Percentiles rank a stretch among this genome's conserved stretches.
These are phyloP conservation scores for Zosterops lateralis DNA, from an alignment of 2,113 vertebrate species.

Conservation along the genomic window DNA sequence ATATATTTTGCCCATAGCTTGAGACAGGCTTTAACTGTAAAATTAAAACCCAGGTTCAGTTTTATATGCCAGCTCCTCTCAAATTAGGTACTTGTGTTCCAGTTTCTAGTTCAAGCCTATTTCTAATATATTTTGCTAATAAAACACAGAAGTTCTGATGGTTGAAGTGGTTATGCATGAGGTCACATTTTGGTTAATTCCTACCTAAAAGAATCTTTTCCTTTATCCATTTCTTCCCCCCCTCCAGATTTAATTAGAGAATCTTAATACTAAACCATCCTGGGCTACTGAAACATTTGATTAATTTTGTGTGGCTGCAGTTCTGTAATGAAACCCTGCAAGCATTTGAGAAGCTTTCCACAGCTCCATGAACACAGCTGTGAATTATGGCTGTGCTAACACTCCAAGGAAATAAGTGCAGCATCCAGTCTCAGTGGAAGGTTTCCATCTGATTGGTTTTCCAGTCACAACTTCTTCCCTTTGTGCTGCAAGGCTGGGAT, in stretches of 20 bases:
- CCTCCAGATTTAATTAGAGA: neutral
- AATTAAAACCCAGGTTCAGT: neutral
- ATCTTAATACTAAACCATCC: neutral
- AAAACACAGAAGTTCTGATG: neutral
- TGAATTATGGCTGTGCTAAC: slow-evolving; percentile 31
- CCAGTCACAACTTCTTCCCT: neutral
- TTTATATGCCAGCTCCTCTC: neutral
- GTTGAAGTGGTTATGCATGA: neutral
- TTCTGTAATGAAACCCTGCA: slow-evolving; percentile 8
- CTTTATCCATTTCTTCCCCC: accelerated
- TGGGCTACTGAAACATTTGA: slow-evolving; percentile 11
- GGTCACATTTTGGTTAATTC: neutral
- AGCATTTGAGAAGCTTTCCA: neutral
- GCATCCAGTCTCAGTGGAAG: neutral
- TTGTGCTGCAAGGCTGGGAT: neutral
- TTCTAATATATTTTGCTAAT: neutral
- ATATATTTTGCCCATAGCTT: neutral
- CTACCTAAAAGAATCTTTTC: neutral
- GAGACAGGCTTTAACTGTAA: neutral
- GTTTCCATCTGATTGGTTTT: slow-evolving; percentile 16
- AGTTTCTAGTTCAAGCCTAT: neutral
- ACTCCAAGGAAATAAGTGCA: slow-evolving; percentile 30
- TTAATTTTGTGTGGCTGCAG: neutral
- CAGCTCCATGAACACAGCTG: neutral
- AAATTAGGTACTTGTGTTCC: neutral